Percentiles rank a stretch among this genome's conserved stretches.
Evolutionary conservation across 2,888 invertebrate species (phyloP).

Genomic region (Tachina fera): DNA sequence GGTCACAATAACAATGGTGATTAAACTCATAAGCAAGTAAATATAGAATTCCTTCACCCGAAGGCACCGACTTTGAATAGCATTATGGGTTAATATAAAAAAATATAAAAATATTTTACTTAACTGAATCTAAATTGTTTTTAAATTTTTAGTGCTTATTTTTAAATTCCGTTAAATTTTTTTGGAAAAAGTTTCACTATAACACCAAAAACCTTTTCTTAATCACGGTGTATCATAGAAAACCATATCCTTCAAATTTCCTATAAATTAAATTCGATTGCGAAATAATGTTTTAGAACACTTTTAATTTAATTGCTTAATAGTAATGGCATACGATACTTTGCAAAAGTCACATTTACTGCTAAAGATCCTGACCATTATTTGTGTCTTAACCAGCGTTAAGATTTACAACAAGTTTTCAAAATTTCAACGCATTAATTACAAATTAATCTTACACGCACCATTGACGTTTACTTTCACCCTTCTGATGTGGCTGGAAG

Average conservation of each 20-base stretch:
- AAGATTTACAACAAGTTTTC: constrained; percentile 22
- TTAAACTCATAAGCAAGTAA: too few relatives aligned
- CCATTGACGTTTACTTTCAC: constrained; percentile 75
- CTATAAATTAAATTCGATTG: constrained; percentile 10
- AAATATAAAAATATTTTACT: too few relatives aligned
- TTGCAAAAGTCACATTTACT: constrained; percentile 50
- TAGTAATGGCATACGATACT: constrained; percentile 58
- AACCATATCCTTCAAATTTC: not conserved
- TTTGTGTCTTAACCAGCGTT: constrained; percentile 50
- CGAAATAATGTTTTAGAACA: not conserved
- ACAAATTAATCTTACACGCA: constrained; percentile 73
- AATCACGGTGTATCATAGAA: not conserved
- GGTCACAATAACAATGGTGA: too few relatives aligned
- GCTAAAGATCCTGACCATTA: constrained; percentile 23
- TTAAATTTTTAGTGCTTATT: too few relatives aligned
- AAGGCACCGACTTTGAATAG: too few relatives aligned
- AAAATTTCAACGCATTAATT: constrained; percentile 17
- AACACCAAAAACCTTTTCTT: too few relatives aligned
- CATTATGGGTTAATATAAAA: too few relatives aligned
- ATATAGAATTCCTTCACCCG: too few relatives aligned
- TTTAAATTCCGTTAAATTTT: too few relatives aligned
- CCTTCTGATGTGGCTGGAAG: constrained; percentile 77
- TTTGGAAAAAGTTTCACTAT: too few relatives aligned
- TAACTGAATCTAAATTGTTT: too few relatives aligned
- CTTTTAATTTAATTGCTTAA: not conserved